These are phyloP conservation scores for Catocala nupta DNA, from an alignment of 2,888 invertebrate genomes.

Conservation along the genomic window DNA sequence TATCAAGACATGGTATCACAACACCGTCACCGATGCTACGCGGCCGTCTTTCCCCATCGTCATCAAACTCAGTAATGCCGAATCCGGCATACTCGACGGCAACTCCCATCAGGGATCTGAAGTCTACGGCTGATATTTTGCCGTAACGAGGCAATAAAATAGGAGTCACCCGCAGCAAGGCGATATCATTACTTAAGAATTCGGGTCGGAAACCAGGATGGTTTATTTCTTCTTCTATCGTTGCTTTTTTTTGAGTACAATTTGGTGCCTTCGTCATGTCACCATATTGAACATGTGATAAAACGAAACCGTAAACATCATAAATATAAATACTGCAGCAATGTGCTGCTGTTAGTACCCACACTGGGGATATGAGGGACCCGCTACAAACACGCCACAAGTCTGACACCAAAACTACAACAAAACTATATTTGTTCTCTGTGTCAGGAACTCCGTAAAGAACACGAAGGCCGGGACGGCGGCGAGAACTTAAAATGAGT, in stretches of 20 bases:
- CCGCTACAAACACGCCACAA: conserved; percentile 16
- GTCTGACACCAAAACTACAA: not conserved
- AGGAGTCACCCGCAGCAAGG: not conserved
- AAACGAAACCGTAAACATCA: not conserved
- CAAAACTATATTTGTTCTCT: not conserved
- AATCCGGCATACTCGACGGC: conserved; percentile 13
- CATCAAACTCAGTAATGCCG: not conserved
- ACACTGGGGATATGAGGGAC: conserved; percentile 23
- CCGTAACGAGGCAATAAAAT: conserved; percentile 5
- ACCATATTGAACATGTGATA: not conserved
- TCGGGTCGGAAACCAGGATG: not conserved
- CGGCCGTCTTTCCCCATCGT: not conserved
- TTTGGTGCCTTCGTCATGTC: not conserved
- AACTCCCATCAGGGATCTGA: conserved; percentile 15
- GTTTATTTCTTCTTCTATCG: not conserved
- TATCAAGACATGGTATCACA: conserved; percentile 1
- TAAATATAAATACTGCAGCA: not conserved
- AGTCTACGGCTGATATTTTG: conserved; percentile 26
- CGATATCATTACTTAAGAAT: too few species aligned
- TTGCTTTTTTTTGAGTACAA: not conserved
- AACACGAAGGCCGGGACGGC: not conserved
- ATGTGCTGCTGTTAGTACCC: conserved; percentile 32
- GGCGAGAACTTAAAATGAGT: not conserved
- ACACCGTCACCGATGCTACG: conserved; percentile 8
- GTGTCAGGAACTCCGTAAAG: not conserved